Base-by-base conservation (phyloP, 1,140 invertebrate genomes). In the Argopecten irradians region DNA sequence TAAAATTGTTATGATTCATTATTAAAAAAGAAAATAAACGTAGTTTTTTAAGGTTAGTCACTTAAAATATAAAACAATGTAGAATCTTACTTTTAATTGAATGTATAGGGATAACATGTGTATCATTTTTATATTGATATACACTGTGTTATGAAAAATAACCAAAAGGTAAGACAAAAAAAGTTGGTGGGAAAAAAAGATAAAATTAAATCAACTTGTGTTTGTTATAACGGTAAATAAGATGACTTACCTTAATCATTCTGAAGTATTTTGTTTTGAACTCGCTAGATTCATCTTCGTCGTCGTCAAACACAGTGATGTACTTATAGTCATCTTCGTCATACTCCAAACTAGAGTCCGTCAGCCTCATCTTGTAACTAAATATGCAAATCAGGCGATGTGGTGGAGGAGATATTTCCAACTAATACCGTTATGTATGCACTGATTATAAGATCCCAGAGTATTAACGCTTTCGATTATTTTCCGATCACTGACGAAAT, bases 401-500 rank as follows among this genome's bases (percentile, higher is more conserved):
- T 71, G 2, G n/a, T 71, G 28, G 55, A n/a, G n/a, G 5, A 3
- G 55, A 28, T 0, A 28, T 22, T n/a, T 71, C 55, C 36, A 39
- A 39, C 5, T 71, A n/a, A 1, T 28, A n/a, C 55, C 55, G 55
- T 71, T 71, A 71, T n/a, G n/a, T n/a, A n/a, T n/a, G n/a, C n/a
- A 71, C 22, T 5, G 1, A 71, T 71, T 71, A 71, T n/a, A 71
- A 22, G 22, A 71, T 28, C 14, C 2, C 11, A n/a, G 22, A 71
- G 55, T 71, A 28, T n/a, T 1, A n/a, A 71, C 55, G 8, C 55
- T 71, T 46, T 71, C 55, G 55, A 71, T 71, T 71, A 71, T 71
- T 71, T 71, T 71, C 55, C 55, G 55, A 71, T n/a, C 55, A 71
- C 55, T 71, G 55, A 71, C 28, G 55, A 71, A 71, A 71, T 71